Percentiles rank a stretch among this genome's conserved stretches.
phyloP scores from a whole-genome alignment of 2,797 vertebrate genomes.

The Poeciliopsis gracilis region DNA sequence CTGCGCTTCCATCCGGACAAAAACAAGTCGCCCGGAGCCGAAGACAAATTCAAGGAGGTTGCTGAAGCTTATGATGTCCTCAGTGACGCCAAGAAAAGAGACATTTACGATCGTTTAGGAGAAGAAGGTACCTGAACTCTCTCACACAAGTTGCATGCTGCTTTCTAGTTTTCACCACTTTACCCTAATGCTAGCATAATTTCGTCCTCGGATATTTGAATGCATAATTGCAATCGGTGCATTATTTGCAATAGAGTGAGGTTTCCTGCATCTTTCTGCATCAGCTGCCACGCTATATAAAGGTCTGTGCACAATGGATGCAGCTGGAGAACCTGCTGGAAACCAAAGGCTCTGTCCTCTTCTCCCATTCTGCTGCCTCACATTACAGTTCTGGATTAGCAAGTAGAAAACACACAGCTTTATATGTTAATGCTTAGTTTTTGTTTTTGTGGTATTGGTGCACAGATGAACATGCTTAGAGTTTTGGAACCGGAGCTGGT shows the following conservation, averaged over 20 bases:
- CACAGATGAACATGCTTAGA: background rate
- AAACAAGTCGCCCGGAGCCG: slow-evolving; percentile 94
- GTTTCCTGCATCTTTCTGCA: slow-evolving; percentile 12
- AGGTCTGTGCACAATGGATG: slow-evolving; percentile 36
- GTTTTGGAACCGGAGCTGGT: background rate
- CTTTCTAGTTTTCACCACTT: background rate
- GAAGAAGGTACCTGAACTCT: slow-evolving; percentile 88
- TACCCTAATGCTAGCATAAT: background rate
- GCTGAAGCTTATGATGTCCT: slow-evolving; percentile 98
- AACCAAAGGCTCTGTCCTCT: slow-evolving; percentile 37
- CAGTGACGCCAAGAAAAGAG: slow-evolving; percentile 95
- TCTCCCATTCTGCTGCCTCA: background rate
- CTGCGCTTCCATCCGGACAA: slow-evolving; percentile 96
- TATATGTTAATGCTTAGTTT: background rate
- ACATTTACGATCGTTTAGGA: slow-evolving; percentile 94
- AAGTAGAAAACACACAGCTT: background rate
- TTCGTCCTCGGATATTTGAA: background rate
- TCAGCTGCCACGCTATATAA: slow-evolving; percentile 13
- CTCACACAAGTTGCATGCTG: background rate
- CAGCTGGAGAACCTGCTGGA: slow-evolving; percentile 62
- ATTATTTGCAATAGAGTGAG: background rate
- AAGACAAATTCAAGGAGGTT: slow-evolving; percentile 97
- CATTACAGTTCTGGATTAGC: slow-evolving; percentile 7
- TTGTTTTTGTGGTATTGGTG: background rate
- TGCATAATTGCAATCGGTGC: background rate